Evolutionary conservation across 2,113 vertebrate species (phyloP).

Genomic region (Pteruthius melanotis): DNA sequence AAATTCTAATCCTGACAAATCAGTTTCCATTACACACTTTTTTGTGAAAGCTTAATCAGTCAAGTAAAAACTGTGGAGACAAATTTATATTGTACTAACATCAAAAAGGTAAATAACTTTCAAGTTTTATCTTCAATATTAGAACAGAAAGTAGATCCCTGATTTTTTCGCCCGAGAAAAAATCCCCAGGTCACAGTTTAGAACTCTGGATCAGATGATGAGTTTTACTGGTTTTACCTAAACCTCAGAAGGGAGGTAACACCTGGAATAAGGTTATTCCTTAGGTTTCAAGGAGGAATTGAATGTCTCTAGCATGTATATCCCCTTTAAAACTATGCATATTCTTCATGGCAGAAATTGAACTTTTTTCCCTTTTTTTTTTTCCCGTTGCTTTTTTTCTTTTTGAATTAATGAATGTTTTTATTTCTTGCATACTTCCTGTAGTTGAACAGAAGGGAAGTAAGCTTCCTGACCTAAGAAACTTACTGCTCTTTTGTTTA

Average conservation of each 20-base stretch:
- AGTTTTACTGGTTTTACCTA: not conserved
- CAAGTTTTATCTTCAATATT: not conserved
- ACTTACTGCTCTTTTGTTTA: not conserved
- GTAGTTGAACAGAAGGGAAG: not conserved
- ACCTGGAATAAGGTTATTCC: no score
- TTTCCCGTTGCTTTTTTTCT: accelerated
- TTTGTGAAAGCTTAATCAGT: not conserved
- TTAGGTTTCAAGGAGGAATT: not conserved
- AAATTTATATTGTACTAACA: not conserved
- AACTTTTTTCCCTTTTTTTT: not conserved
- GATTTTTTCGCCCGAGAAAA: no score
- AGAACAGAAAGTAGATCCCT: not conserved
- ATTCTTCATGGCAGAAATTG: not conserved
- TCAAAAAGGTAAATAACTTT: not conserved
- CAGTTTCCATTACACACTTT: not conserved
- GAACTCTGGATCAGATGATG: not conserved
- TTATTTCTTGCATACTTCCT: not conserved
- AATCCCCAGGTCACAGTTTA: not conserved
- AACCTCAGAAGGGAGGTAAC: not conserved
- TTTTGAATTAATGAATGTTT: not conserved
- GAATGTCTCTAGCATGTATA: not conserved
- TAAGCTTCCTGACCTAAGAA: not conserved
- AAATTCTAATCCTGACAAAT: not conserved
- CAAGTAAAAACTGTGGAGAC: not conserved
- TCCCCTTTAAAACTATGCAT: not conserved